Evolutionary conservation across 2,888 invertebrate genomes (phyloP).

Genomic region (Lagria hirta): DNA sequence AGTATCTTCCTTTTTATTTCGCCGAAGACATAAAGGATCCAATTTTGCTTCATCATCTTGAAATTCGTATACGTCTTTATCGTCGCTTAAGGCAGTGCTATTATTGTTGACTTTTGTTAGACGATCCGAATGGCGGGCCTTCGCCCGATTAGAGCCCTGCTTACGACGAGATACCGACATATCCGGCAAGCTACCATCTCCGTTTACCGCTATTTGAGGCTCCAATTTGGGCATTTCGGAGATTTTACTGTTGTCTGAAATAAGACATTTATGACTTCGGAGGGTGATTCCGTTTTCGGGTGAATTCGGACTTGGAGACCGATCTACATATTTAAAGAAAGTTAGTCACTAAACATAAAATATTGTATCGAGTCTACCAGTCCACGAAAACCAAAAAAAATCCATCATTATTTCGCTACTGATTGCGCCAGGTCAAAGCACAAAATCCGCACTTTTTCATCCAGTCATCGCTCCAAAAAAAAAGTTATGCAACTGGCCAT

Average conservation of each 20-base stretch:
- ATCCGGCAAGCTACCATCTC: too few species aligned
- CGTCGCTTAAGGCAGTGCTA: constrained; percentile 36
- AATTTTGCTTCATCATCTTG: constrained; percentile 35
- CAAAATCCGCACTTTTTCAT: too few species aligned
- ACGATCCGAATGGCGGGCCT: constrained; percentile 19
- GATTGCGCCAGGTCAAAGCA: too few species aligned
- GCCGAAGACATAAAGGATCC: constrained; percentile 22
- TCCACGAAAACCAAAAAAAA: too few species aligned
- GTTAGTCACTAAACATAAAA: too few species aligned
- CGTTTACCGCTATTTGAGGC: constrained; percentile 36
- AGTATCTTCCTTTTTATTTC: constrained; percentile 15
- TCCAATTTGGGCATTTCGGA: constrained; percentile 20
- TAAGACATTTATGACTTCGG: constrained; percentile 64
- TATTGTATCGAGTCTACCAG: too few species aligned
- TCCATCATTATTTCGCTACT: too few species aligned
- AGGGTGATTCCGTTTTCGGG: constrained; percentile 59
- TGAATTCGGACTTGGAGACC: constrained; percentile 23
- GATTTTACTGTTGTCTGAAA: constrained; percentile 28
- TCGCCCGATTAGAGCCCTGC: constrained; percentile 9
- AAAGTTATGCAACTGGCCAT: too few species aligned
- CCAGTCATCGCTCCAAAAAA: too few species aligned
- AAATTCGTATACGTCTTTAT: constrained; percentile 54
- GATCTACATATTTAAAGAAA: too few species aligned
- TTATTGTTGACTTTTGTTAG: constrained; percentile 29
- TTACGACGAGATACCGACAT: too few species aligned